Evolutionary conservation across 1,140 invertebrate genomes (phyloP).

Genomic region (Trachymyrmex septentrionalis): DNA sequence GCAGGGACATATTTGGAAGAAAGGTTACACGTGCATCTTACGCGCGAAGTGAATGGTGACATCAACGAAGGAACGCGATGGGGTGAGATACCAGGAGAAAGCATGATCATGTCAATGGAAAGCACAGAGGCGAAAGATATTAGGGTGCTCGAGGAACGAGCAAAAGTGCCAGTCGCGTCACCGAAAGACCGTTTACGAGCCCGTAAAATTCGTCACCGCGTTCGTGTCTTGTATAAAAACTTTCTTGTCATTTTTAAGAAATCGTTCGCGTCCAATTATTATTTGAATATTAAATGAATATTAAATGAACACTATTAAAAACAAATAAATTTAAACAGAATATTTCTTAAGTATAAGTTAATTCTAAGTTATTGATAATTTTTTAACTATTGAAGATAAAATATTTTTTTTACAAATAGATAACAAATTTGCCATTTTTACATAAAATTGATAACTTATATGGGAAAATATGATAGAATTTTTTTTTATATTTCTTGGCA

Average conservation of each 20-base stretch:
- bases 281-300: too few relatives aligned
- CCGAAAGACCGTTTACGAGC: slow-evolving; percentile 66
- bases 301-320: too few relatives aligned
- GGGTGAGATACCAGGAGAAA: slow-evolving; percentile 16
- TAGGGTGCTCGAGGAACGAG: slow-evolving; percentile 3
- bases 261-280: slow-evolving; percentile 5
- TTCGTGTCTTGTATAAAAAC: slow-evolving; percentile 4
- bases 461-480: not conserved
- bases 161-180: slow-evolving; percentile 48
- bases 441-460: not conserved
- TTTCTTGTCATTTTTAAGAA: slow-evolving; percentile 12
- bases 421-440: slow-evolving; percentile 26
- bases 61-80: slow-evolving; percentile 23
- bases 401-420: too few relatives aligned
- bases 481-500: not conserved
- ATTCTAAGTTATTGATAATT: too few relatives aligned
- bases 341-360: too few relatives aligned
- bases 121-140: slow-evolving; percentile 44
- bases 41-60: slow-evolving; percentile 67
- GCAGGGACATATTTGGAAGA: not conserved
- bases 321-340: too few relatives aligned
- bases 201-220: slow-evolving; percentile 70
- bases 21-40: not conserved
- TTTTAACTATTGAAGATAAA: too few relatives aligned
- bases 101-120: slow-evolving; percentile 38